Evolutionary conservation across 2,797 vertebrate genomes (phyloP), one percentile per base, ranked within the genome.

Genomic region (Aeoliscus strigatus): DNA sequence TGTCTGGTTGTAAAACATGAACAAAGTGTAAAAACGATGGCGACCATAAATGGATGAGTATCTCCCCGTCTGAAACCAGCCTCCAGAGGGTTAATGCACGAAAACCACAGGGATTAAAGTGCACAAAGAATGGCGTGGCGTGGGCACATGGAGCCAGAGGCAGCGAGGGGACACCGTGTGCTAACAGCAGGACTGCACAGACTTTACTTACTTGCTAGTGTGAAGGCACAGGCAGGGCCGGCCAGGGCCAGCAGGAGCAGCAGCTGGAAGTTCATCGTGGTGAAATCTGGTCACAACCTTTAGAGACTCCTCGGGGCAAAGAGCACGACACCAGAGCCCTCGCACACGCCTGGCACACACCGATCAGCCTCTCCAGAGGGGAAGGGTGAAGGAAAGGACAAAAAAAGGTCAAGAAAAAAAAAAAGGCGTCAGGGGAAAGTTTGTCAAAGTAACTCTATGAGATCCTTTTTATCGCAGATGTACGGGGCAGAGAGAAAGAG

Each of bases 191-290:
- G 59, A 73, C 26, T 51, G 18, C 37, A 36, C 42, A 51, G 49
- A 43, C 29, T 69, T 58, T 29, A 87, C 88, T 90, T 87, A 89
- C 88, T 85, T 81, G 86, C 80, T 61, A 54, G 61, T 54, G 82
- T 73, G 62, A 83, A 68, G 54, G 69, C 65, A 48, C 75, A 83
- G 73, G 88, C 80, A 14, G 81, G 76, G 39, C 83, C 87, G 4
- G 35, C 61, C 64, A 88, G 78, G 77, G 84, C 82, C 70, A 83
- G 27, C 59, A 87, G 77, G 42, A 90, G 59, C 73, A 89, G 60
- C 68, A 87, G 77, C 47, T 79, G 67, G 57, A 79, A 60, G 69
- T 83, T 87, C 82, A 87, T 88, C 8, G 47, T 76, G 80, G 45
- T 51, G 65, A 50, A 44, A 60, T 52, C 18, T 34, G 65, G 43